Percentiles rank a stretch among this genome's conserved stretches.
Conservation (phyloP, 2,113 vertebrate genomes). For the Lophura nycthemera region DNA sequence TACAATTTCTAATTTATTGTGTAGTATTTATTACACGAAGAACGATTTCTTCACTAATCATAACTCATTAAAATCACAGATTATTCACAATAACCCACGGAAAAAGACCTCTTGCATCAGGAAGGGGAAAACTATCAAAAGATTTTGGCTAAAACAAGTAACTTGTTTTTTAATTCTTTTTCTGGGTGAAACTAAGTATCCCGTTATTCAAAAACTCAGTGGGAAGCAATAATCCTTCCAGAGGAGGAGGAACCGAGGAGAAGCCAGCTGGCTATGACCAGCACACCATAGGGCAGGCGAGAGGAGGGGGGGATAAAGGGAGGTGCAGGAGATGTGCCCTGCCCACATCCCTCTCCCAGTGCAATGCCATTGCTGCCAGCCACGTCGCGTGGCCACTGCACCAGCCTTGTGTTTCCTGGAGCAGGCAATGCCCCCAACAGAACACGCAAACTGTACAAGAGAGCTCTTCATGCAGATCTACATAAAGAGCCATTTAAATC, state of each 20-base stretch:
- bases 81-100: conserved; percentile 68
- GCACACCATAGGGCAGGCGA: background rate
- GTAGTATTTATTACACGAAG: conserved; percentile 71
- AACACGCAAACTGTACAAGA: background rate
- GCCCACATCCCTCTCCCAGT: background rate
- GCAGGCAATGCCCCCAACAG: background rate
- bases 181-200: conserved; percentile 29
- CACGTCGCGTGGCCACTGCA: background rate
- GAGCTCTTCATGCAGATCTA: background rate
- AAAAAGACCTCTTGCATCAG: conserved; percentile 55
- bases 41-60: conserved; percentile 74
- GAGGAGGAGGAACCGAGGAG: background rate
- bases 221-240: background rate
- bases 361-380: background rate
- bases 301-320: background rate
- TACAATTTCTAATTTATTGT: conserved; percentile 77
- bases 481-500: conserved; percentile 47
- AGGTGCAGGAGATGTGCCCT: background rate
- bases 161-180: conserved; percentile 46
- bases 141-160: conserved; percentile 25
- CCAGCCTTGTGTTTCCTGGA: background rate
- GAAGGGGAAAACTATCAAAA: conserved; percentile 29
- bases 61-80: conserved; percentile 74
- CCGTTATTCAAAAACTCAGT: background rate
- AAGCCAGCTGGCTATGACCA: background rate